Evolutionary conservation across 2,888 invertebrate genomes (phyloP).

Genomic region (Volucella bombylans): DNA sequence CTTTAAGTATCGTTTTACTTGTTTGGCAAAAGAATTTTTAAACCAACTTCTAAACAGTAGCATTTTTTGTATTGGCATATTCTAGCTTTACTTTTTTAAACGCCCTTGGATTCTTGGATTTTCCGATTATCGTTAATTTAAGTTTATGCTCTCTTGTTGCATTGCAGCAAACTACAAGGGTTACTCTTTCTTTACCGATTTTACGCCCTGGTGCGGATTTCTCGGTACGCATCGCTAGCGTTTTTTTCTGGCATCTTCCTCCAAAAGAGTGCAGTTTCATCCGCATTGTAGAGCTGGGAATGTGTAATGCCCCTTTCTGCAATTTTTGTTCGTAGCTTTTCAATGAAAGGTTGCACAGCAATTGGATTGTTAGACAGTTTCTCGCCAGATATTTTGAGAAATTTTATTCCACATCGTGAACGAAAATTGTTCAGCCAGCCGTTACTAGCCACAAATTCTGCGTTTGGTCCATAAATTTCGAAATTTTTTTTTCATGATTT

Average conservation of each 20-base stretch:
- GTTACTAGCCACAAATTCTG: neutral
- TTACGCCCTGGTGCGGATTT: conserved; percentile 46
- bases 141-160: conserved; percentile 8
- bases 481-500: neutral
- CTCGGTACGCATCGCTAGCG: conserved; percentile 26
- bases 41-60: no score
- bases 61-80: no score
- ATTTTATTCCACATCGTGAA: conserved; percentile 13
- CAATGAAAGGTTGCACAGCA: conserved; percentile 20
- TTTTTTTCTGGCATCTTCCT: conserved; percentile 30
- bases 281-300: conserved; percentile 49
- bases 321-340: conserved; percentile 15
- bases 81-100: no score
- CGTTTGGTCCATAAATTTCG: no score
- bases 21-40: no score
- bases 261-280: conserved; percentile 48
- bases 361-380: conserved; percentile 26
- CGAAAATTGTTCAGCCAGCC: conserved; percentile 35
- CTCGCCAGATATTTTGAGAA: conserved; percentile 36
- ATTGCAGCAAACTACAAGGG: conserved; percentile 29
- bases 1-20: no score
- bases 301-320: conserved; percentile 11
- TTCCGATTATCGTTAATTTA: conserved; percentile 21
- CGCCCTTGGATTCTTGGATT: no score
- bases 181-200: conserved; percentile 28